Evolutionary conservation across 2,888 invertebrate species (phyloP).

Genomic region (Crepidodera aurea): DNA sequence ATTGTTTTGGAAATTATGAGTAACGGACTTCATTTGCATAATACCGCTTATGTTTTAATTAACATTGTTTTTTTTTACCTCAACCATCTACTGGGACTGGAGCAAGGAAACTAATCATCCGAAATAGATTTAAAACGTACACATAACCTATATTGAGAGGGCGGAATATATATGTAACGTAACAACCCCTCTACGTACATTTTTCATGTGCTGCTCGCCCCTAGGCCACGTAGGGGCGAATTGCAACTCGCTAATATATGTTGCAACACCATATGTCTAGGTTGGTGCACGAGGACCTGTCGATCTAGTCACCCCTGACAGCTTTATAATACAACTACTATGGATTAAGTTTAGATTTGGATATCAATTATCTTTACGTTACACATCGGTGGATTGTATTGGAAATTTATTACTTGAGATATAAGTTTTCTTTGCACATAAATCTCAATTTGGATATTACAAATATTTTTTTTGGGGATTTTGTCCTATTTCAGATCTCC

Average conservation of each 20-base stretch:
- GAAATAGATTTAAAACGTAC: conserved; percentile 30
- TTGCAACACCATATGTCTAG: conserved; percentile 56
- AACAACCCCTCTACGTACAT: conserved; percentile 53
- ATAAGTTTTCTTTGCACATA: too few relatives aligned
- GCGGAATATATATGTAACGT: conserved; percentile 43
- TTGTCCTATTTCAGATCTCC: too few relatives aligned
- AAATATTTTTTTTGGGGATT: too few relatives aligned
- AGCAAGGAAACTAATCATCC: conserved; percentile 15
- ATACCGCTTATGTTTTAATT: background rate
- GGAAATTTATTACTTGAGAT: too few relatives aligned
- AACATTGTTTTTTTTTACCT: too few relatives aligned
- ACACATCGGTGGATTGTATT: too few relatives aligned
- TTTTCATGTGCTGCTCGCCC: conserved; percentile 56
- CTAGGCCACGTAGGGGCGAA: conserved; percentile 52
- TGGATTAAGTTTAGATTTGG: conserved; percentile 26
- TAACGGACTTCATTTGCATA: background rate
- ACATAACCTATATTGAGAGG: conserved; percentile 56
- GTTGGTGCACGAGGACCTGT: conserved; percentile 56
- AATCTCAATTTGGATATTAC: too few relatives aligned
- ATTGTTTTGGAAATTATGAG: conserved; percentile 3
- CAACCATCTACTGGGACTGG: background rate
- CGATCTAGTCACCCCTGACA: conserved; percentile 52
- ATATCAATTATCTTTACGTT: conserved; percentile 22
- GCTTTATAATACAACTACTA: conserved; percentile 47
- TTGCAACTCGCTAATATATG: conserved; percentile 59